Evolutionary conservation across 2,888 invertebrate genomes (phyloP).

Genomic region (Cephus nigrinus): DNA sequence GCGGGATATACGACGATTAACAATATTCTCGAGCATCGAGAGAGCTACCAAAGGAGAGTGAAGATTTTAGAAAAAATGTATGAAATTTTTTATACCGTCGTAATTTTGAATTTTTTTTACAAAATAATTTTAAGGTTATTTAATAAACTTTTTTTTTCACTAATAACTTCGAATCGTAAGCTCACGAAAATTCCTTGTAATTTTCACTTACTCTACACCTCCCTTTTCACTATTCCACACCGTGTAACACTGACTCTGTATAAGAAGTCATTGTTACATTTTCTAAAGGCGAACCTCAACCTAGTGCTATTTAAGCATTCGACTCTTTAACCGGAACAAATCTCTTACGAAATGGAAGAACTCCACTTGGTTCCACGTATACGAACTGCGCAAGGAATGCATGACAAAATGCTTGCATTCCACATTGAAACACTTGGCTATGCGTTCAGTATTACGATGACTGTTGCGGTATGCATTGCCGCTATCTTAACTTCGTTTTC

Average conservation of each 20-base stretch:
- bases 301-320: not conserved
- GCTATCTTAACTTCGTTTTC: not conserved
- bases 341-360: not conserved
- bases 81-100: too few relatives aligned
- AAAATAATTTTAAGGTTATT: too few relatives aligned
- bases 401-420: not conserved
- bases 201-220: not conserved
- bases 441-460: not conserved
- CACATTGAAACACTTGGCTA: not conserved
- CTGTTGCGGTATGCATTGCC: not conserved
- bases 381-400: not conserved
- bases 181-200: not conserved
- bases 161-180: not conserved
- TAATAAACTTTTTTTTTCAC: not conserved
- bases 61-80: too few relatives aligned
- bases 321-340: not conserved
- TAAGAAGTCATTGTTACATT: not conserved
- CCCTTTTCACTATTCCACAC: not conserved
- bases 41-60: too few relatives aligned
- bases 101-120: too few relatives aligned
- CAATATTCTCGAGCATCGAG: too few relatives aligned
- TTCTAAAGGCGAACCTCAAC: not conserved
- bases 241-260: not conserved
- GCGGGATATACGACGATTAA: too few relatives aligned
- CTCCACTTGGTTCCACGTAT: not conserved